Base-by-base conservation (phyloP, 2,113 vertebrate genomes). In the Xyliphius kryptos region DNA sequence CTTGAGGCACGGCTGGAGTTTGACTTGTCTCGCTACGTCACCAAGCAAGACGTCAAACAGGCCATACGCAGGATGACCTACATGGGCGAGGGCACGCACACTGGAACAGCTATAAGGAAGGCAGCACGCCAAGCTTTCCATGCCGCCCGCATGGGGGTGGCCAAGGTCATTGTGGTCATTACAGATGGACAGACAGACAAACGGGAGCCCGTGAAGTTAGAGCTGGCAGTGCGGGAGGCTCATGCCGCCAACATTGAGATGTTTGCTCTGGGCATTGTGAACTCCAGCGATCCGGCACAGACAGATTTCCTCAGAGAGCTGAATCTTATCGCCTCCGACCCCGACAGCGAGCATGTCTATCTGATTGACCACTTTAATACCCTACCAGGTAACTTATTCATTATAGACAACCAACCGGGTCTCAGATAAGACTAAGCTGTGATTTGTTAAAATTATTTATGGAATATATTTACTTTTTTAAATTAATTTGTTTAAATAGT, bases 41-140 rank as follows among this genome's bases (percentile, higher is more conserved):
- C 67, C 57, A 90, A 86, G 65, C 82, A 88, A 50, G 90, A 92
- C 1, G 79, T 96, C 13, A 93, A 91, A 66, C 85, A 84, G 77
- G 90, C 90, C 0, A 85, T 94, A 50, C 84, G 89, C 38, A 90
- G 88, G 79, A 92, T 91, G 81, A 72, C 80, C 0, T 96, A 95
- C 66, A 87, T 95, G 89, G 93, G 93, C 14, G 91, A 95, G 77
- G 92, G 93, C 61, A 93, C 92, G n/a, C 85, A 92, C 75, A 96
- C 90, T 0, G 92, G 86, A 75, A 93, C 91, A 0, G 91, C 93
- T 43, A 94, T 95, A 72, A 87, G 84, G 46, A 92, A 92, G 76
- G 90, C 89, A 3, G 89, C 88, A 1, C 91, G 91, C 61, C 92
- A 93, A 65, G 92, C 88, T 14, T 93, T 94, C 85, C 85, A 76